These are phyloP conservation scores for Cephus spinipes DNA, from an alignment of 2,888 invertebrate species.

Conservation along the genomic window DNA sequence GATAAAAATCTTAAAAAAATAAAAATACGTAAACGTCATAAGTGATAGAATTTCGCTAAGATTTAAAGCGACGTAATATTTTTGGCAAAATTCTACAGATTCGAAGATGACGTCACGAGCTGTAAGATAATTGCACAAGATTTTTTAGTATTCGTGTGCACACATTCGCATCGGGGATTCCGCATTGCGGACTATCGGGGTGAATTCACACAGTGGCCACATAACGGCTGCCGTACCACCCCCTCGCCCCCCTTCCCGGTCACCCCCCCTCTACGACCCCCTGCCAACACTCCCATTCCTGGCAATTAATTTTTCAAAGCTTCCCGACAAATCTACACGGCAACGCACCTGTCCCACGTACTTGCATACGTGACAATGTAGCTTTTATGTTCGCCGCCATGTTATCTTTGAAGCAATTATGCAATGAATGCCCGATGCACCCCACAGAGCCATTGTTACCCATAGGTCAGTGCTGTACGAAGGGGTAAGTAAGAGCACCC, in stretches of 20 bases:
- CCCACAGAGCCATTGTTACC: background rate
- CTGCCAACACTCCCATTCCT: conserved; percentile 16
- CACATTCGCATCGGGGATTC: conserved; percentile 53
- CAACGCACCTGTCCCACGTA: background rate
- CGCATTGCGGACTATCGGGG: conserved; percentile 59
- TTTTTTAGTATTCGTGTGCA: conserved; percentile 25
- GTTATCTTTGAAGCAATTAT: background rate
- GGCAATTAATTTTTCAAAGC: conserved; percentile 39
- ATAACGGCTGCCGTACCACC: conserved; percentile 20
- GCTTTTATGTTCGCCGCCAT: background rate
- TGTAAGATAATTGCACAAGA: background rate
- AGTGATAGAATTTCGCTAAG: background rate
- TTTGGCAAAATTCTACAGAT: background rate
- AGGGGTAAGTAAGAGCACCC: background rate
- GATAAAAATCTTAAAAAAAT: background rate
- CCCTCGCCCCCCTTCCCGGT: conserved; percentile 13
- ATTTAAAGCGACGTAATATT: background rate
- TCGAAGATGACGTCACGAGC: background rate
- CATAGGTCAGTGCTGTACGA: background rate
- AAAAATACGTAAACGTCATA: background rate
- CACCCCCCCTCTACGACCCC: conserved; percentile 21
- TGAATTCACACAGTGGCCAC: conserved; percentile 46
- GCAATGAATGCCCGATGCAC: background rate
- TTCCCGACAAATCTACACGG: background rate
- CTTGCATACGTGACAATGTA: background rate